A percentile compares a stretch with the other conserved stretches of the same genome.
Conservation (phyloP, 2,113 vertebrate genomes). For the Tichodroma muraria region DNA sequence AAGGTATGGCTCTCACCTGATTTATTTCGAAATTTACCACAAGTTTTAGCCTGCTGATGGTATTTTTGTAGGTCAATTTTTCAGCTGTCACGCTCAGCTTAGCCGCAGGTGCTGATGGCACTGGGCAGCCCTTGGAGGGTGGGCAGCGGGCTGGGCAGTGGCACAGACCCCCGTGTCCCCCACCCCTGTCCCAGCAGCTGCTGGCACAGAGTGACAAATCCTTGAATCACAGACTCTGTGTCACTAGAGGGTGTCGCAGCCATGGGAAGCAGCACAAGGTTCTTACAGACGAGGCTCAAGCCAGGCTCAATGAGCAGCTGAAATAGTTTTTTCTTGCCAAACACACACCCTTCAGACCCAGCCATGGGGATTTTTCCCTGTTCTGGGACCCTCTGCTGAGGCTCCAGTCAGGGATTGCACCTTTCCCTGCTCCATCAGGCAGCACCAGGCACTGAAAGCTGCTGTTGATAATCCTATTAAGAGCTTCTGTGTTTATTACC, state of each 20-base stretch:
- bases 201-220: not conserved
- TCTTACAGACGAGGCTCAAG: accelerated
- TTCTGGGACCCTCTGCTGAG: not conserved
- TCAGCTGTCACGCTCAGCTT: not conserved
- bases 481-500: not conserved
- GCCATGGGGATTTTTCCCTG: accelerated
- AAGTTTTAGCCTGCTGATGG: not conserved
- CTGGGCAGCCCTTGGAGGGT: not conserved
- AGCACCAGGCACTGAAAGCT: not conserved
- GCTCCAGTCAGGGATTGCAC: accelerated
- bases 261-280: not conserved
- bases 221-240: not conserved
- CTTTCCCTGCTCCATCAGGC: not conserved
- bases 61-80: not conserved
- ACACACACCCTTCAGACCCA: not conserved
- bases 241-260: slow-evolving; percentile 22
- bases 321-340: not conserved
- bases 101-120: not conserved
- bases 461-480: not conserved
- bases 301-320: accelerated
- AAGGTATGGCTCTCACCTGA: not conserved
- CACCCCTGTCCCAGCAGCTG: not conserved
- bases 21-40: not conserved
- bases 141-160: not conserved
- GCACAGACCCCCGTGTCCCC: not conserved